Conservation (phyloP, 1,140 invertebrate species). For the Helicoverpa zea region DNA sequence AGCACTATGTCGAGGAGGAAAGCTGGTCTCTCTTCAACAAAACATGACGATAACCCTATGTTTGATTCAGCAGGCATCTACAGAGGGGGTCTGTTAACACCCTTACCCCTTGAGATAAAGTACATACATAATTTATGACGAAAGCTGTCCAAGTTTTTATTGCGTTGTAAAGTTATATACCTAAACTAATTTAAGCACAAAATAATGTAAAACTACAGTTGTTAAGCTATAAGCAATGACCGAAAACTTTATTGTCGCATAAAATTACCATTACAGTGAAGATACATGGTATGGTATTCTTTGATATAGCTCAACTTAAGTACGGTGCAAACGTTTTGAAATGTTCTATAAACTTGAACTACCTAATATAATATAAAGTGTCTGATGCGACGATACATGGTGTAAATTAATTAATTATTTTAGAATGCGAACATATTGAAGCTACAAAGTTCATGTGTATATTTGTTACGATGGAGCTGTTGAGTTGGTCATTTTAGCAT, state of each 20-base stretch:
- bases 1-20: background rate
- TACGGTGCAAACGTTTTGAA: constrained; percentile 38
- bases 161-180: constrained; percentile 34
- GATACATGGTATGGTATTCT: constrained; percentile 44
- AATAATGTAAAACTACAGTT: constrained; percentile 49
- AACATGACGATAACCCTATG: constrained; percentile 6
- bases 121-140: constrained; percentile 45
- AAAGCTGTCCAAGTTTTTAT: constrained; percentile 42
- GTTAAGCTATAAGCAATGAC: constrained; percentile 43
- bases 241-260: constrained; percentile 51
- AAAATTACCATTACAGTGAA: constrained; percentile 49
- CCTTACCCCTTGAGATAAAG: constrained; percentile 29
- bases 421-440: background rate
- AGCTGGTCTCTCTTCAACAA: background rate
- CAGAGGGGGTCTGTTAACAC: background rate
- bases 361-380: constrained; percentile 19
- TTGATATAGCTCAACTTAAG: constrained; percentile 38
- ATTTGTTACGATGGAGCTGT: background rate
- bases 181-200: constrained; percentile 40
- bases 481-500: background rate
- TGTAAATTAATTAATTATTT: constrained; percentile 10
- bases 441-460: constrained; percentile 1
- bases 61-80: constrained; percentile 23
- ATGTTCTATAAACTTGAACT: constrained; percentile 37
- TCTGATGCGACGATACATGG: background rate